Base-by-base conservation (phyloP, 2,888 invertebrate genomes). In the Nomada fabriciana region DNA sequence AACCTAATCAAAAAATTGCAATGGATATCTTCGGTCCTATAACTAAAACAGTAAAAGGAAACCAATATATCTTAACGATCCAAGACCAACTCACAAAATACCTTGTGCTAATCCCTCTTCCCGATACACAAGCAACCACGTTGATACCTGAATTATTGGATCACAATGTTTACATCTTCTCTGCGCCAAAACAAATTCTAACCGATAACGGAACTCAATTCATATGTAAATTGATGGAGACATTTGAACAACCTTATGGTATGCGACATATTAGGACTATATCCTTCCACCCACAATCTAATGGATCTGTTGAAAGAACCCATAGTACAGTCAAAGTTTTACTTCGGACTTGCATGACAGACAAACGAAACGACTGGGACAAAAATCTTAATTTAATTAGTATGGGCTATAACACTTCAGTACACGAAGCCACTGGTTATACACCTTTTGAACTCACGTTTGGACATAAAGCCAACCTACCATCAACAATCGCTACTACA, bases 1-100 rank as follows among this genome's bases (percentile, higher is more conserved):
- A 61, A 61, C n/a, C 61, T 18, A 61, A 61, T n/a, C 10, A 25
- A 2, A 61, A 61, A 20, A 61, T 61, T n/a, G 61, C 61, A n/a
- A 61, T 43, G 61, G 61, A 61, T 11, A 61, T 60, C 18, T 15
- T 60, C 13, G 60, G 60, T 4, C 60, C 36, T 13, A 5, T 59
- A 13, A 36, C 36, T 13, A 5, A 36, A 13, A 36, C 25, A 25
- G 25, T 0, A 25, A 25, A 25, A 25, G 25, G 25, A 25, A 60
- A 60, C 3, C 15, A 36, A n/a, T 60, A 18, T 7, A 60, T 60
- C 7, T 10, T 60, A 4, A 36, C 36, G 0, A 60, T 60, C 29
- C 60, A 60, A 18, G 60, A 60, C 36, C 2, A 4, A 5, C 36
- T 60, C 23, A 60, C 60, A 18, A 60, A 60, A n/a, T 60, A 60